Evolutionary conservation across 1,140 invertebrate genomes (phyloP).

Genomic region (Pseudomyrmex cubaensis): DNA sequence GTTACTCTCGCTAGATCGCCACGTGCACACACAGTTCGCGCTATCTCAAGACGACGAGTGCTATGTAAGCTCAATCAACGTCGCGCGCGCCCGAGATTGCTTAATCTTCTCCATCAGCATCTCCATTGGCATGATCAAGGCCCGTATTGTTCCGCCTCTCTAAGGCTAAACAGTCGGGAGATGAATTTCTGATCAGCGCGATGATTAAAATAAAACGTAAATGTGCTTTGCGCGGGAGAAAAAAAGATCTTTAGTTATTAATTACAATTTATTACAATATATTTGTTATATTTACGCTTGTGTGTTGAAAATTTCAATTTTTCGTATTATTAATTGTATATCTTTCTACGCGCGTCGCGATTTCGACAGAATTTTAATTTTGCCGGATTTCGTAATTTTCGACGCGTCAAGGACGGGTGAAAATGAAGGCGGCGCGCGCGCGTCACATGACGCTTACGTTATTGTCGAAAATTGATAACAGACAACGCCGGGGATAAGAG

Average conservation of each 20-base stretch:
- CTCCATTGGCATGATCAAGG: background rate
- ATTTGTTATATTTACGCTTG: too few species aligned
- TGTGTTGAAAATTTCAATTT: too few species aligned
- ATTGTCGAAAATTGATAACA: slow-evolving; percentile 31
- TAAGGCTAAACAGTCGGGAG: background rate
- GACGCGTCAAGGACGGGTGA: background rate
- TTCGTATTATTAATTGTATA: background rate
- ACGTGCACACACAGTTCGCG: slow-evolving; percentile 7
- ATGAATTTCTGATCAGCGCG: slow-evolving; percentile 29
- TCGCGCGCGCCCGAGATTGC: slow-evolving; percentile 50
- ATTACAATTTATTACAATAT: too few species aligned
- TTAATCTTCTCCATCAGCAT: slow-evolving; percentile 47
- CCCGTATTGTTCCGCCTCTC: slow-evolving; percentile 47
- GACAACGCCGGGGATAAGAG: background rate
- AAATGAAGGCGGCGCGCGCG: background rate
- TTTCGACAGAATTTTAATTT: background rate
- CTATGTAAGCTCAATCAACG: slow-evolving; percentile 66
- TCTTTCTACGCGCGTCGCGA: background rate
- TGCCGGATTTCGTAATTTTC: background rate
- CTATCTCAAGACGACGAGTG: slow-evolving; percentile 51
- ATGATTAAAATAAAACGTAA: background rate
- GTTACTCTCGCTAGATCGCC: slow-evolving; percentile 4
- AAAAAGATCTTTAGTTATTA: background rate
- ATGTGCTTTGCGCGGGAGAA: background rate
- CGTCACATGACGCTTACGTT: slow-evolving; percentile 5